A percentile compares a stretch with the other conserved stretches of the same genome.
phyloP scores from a whole-genome alignment of 1,140 invertebrate species.

The Lordiphosa mommai region DNA sequence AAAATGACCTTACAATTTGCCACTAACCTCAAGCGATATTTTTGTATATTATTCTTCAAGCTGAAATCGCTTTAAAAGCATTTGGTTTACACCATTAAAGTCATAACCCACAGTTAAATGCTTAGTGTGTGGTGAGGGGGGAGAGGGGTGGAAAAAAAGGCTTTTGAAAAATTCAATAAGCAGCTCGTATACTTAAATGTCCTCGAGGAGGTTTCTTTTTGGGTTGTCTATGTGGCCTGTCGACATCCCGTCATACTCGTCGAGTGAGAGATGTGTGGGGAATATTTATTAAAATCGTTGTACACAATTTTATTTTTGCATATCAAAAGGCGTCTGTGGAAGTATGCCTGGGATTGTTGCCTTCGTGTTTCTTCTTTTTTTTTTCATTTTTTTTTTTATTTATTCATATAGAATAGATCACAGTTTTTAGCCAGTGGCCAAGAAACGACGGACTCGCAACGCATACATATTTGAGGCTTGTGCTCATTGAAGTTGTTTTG shows the following conservation, averaged over 20 bases:
- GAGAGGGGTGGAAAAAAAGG: slow-evolving; percentile 15
- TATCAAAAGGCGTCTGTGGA: slow-evolving; percentile 58
- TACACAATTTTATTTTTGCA: slow-evolving; percentile 70
- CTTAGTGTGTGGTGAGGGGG: neutral
- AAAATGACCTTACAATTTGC: no score
- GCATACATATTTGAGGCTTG: slow-evolving; percentile 21
- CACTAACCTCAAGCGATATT: no score
- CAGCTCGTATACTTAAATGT: slow-evolving; percentile 33
- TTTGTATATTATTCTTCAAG: no score
- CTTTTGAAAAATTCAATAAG: slow-evolving; percentile 71
- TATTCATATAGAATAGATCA: slow-evolving; percentile 36
- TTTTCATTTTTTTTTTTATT: slow-evolving; percentile 19
- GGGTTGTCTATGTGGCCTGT: slow-evolving; percentile 26
- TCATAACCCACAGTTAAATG: slow-evolving; percentile 3
- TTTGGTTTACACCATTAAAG: slow-evolving; percentile 38
- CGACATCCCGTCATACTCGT: slow-evolving; percentile 4
- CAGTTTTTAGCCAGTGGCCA: slow-evolving; percentile 22
- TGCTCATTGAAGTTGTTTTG: slow-evolving; percentile 40
- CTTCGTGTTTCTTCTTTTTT: slow-evolving; percentile 6
- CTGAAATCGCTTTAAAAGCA: slow-evolving; percentile 18
- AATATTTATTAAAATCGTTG: slow-evolving; percentile 73
- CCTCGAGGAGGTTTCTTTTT: slow-evolving; percentile 17
- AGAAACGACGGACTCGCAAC: slow-evolving; percentile 2
- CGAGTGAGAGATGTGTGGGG: slow-evolving; percentile 41
- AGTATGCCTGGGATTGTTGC: slow-evolving; percentile 24